phyloP scores from a whole-genome alignment of 2,797 vertebrate genomes.

The Syngnathus rostellatus region DNA sequence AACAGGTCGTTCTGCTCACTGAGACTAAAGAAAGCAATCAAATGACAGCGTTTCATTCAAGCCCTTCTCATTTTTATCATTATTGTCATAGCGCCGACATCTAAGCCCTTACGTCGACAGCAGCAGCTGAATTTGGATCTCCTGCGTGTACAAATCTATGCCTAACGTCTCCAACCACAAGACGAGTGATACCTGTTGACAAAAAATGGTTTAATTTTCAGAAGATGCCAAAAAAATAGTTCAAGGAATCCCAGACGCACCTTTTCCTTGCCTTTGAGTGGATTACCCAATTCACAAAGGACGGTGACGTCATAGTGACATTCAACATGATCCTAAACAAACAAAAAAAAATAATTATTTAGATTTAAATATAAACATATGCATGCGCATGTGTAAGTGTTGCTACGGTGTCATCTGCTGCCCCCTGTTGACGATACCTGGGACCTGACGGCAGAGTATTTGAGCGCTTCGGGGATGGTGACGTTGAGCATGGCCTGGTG shows the following conservation, averaged over 20 bases:
- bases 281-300: constrained; percentile 84
- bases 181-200: constrained; percentile 66
- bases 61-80: neutral
- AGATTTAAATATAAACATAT: neutral
- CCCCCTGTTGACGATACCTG: constrained; percentile 53
- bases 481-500: constrained; percentile 83
- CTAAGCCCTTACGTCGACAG: constrained; percentile 79
- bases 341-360: neutral
- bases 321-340: constrained; percentile 15
- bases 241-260: constrained; percentile 28
- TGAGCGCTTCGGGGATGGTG: constrained; percentile 67
- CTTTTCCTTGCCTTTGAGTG: constrained; percentile 74
- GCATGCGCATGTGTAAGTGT: neutral
- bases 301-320: constrained; percentile 48
- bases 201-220: neutral
- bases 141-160: constrained; percentile 73
- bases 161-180: constrained; percentile 73
- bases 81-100: neutral
- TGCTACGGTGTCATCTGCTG: constrained; percentile 19
- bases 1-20: constrained; percentile 78
- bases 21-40: constrained; percentile 56
- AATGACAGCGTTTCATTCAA: neutral
- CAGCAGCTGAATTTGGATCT: constrained; percentile 68
- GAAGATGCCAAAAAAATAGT: neutral
- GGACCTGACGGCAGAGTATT: constrained; percentile 64